These are phyloP conservation scores for Arremon brunneinucha DNA, from an alignment of 2,797 vertebrate genomes.

Conservation along the genomic window DNA sequence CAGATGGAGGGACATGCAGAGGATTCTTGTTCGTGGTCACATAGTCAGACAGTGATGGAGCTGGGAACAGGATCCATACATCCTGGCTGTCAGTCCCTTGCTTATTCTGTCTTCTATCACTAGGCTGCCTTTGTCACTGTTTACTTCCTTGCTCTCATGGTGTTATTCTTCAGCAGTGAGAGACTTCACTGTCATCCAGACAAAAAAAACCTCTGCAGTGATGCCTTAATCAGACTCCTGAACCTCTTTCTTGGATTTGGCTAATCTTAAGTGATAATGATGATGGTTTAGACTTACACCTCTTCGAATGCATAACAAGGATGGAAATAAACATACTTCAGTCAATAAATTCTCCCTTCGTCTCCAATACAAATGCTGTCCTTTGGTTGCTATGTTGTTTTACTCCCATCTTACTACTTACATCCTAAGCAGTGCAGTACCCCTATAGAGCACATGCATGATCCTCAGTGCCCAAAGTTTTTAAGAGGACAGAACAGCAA, in stretches of 20 bases:
- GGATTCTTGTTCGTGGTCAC: not conserved
- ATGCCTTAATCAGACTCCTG: not conserved
- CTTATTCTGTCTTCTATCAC: not conserved
- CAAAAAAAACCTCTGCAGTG: constrained; percentile 1
- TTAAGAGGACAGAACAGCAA: not conserved
- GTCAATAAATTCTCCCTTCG: not conserved
- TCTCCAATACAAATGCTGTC: not conserved
- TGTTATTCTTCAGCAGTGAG: not conserved
- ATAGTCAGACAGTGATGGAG: not conserved
- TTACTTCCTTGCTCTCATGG: not conserved
- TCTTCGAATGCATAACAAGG: not conserved
- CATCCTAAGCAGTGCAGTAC: not conserved
- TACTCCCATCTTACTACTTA: not conserved
- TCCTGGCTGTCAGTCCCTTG: not conserved
- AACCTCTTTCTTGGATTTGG: not conserved
- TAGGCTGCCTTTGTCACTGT: not conserved
- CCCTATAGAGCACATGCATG: not conserved
- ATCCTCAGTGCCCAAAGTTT: not conserved
- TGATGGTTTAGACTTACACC: not conserved
- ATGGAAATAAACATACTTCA: not conserved
- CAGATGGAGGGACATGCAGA: not conserved
- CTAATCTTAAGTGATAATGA: not conserved
- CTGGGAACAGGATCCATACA: not conserved
- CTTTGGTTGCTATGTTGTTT: not conserved
- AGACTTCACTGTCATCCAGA: not conserved